These are phyloP conservation scores for Pantherophis alleghaniensis DNA, from an alignment of 2,797 vertebrate species.

Conservation along the genomic window DNA sequence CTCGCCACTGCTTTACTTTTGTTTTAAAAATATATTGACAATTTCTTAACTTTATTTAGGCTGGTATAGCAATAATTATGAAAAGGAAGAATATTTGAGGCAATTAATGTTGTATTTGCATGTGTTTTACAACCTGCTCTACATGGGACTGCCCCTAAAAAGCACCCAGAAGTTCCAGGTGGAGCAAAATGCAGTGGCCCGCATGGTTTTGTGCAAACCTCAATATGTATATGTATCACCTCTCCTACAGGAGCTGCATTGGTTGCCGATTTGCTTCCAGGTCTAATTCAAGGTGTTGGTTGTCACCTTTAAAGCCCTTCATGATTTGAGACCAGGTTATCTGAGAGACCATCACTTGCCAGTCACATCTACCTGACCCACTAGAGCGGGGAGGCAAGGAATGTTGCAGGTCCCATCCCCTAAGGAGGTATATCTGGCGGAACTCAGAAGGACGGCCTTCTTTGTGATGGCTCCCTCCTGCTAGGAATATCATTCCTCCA, in stretches of 20 bases:
- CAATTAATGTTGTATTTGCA: background rate
- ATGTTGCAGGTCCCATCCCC: background rate
- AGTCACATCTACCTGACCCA: background rate
- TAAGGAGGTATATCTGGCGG: background rate
- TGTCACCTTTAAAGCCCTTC: background rate
- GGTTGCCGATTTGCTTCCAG: background rate
- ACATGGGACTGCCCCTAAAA: background rate
- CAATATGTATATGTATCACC: background rate
- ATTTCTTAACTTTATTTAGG: background rate
- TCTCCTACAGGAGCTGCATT: background rate
- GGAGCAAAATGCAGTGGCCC: background rate
- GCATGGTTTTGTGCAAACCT: background rate
- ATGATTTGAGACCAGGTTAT: background rate
- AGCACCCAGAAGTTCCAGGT: background rate
- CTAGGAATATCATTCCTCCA: background rate
- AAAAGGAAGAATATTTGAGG: background rate
- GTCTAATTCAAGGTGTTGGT: background rate
- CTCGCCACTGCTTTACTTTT: background rate
- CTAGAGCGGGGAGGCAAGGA: background rate
- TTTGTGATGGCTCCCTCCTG: background rate
- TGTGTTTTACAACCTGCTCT: background rate
- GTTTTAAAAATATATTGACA: background rate
- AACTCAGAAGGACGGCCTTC: background rate
- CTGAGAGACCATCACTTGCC: background rate
- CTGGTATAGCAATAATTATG: background rate